Base-by-base conservation (phyloP, 2,113 vertebrate species). In the Ameiurus melas region DNA sequence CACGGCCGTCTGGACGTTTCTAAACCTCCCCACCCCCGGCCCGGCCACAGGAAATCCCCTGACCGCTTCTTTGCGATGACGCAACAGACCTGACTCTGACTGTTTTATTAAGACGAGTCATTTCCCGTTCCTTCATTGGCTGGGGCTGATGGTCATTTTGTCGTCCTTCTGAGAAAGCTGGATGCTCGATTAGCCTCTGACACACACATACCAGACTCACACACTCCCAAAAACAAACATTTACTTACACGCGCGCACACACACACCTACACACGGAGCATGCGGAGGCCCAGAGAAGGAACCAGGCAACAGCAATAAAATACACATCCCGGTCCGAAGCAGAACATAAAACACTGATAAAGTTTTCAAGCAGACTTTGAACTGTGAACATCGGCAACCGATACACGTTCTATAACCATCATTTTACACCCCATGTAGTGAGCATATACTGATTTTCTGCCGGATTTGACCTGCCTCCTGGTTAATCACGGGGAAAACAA, bases 71-170 rank as follows among this genome's bases (percentile, higher is more conserved):
- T 13, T 12, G 22, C 58, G 3, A 68, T 85, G 58, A 85, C 47
- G 83, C 83, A 81, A 84, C 60, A 57, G 14, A n/a, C 62, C 57
- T 33, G 30, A 39, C 43, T 20, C 16, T 9, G 43, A 84, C 1
- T 84, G 22, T 75, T 75, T 60, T 87, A 82, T 39, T 87, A 47
- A 57, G 27, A 43, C 51, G 53, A 89, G 84, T 39, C 86, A 91
- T 80, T 89, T 91, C 90, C 90, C 84, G 79, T 33, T 30, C 19
- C 30, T 13, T n/a, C 3, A 33, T 86, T 70, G 33, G 47, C 3
- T 9, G 13, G 43, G 51, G 53, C 22, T 81, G 73, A 27, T 71
- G 53, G 36, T 83, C 39, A 79, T 81, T 39, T 22, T 25, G 3
- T 13, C 6, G 19, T 53, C 10, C 7, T 47, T 60, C 1, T 64